Evolutionary conservation across 2,888 invertebrate genomes (phyloP).

Genomic region (Danaus chrysippus): DNA sequence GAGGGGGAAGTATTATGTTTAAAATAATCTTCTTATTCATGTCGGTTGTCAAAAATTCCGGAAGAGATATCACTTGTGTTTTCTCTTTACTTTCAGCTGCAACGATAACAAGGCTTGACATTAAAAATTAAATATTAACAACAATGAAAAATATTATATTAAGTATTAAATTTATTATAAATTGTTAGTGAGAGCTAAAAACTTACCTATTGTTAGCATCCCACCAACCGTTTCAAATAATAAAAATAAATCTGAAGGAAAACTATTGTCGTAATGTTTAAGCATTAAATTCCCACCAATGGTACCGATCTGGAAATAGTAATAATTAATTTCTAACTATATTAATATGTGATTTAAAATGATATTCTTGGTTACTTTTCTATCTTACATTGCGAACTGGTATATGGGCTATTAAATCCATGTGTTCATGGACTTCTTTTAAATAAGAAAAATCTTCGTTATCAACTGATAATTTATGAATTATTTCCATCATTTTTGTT

Average conservation of each 20-base stretch:
- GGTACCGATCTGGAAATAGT: conserved; percentile 78
- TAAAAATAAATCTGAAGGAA: conserved; percentile 87
- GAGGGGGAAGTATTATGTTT: conserved; percentile 47
- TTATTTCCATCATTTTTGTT: conserved; percentile 67
- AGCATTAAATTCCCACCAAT: conserved; percentile 84
- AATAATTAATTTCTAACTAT: neutral
- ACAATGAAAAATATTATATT: too few species aligned
- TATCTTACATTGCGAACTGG: conserved; percentile 83
- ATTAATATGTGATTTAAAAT: neutral
- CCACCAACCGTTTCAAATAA: conserved; percentile 78
- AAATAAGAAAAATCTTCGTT: conserved; percentile 80
- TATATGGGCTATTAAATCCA: conserved; percentile 85
- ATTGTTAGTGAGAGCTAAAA: neutral
- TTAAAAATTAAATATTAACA: too few species aligned
- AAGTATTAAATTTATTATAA: too few species aligned
- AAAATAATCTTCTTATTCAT: conserved; percentile 62
- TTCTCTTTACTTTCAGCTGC: conserved; percentile 40
- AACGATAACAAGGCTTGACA: conserved; percentile 43
- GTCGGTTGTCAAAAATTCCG: conserved; percentile 59
- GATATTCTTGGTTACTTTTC: conserved; percentile 5
- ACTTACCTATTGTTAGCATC: conserved; percentile 59
- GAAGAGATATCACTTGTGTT: conserved; percentile 47
- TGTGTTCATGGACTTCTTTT: conserved; percentile 80
- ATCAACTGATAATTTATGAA: conserved; percentile 51
- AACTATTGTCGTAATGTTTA: conserved; percentile 83